phyloP scores from a whole-genome alignment of 2,888 invertebrate genomes.

The Fabriciana adippe region DNA sequence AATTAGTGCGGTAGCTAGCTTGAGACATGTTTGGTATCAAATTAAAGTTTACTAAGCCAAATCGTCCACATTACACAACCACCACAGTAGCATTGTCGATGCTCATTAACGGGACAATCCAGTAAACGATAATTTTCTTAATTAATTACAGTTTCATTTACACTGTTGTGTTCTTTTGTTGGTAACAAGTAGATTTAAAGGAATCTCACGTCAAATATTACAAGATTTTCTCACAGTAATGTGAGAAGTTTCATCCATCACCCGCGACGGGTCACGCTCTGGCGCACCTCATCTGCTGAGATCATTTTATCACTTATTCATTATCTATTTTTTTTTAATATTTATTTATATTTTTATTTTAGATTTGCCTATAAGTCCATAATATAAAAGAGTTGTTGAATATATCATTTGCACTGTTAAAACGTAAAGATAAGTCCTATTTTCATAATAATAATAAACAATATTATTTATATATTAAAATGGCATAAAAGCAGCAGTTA shows the following conservation, averaged over 20 bases:
- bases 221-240: constrained; percentile 51
- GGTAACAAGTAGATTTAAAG: constrained; percentile 25
- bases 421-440: no score
- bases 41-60: constrained; percentile 1
- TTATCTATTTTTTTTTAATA: neutral
- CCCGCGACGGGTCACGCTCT: constrained; percentile 45
- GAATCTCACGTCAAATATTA: constrained; percentile 42
- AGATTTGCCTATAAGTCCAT: neutral
- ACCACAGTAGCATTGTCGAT: neutral
- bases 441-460: no score
- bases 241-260: constrained; percentile 46
- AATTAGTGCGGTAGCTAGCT: constrained; percentile 25
- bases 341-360: constrained; percentile 2
- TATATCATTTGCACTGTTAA: no score
- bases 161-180: constrained; percentile 32
- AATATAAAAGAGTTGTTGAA: no score
- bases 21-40: constrained; percentile 1
- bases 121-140: constrained; percentile 25
- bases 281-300: constrained; percentile 37
- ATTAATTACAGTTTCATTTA: constrained; percentile 26
- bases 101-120: constrained; percentile 19
- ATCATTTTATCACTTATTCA: constrained; percentile 21
- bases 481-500: no score
- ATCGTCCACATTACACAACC: neutral
- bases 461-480: no score